A percentile compares a stretch with the other conserved stretches of the same genome.
phyloP scores from a whole-genome alignment of 1,140 invertebrate species.

The Trypoxylus dichotomus region DNA sequence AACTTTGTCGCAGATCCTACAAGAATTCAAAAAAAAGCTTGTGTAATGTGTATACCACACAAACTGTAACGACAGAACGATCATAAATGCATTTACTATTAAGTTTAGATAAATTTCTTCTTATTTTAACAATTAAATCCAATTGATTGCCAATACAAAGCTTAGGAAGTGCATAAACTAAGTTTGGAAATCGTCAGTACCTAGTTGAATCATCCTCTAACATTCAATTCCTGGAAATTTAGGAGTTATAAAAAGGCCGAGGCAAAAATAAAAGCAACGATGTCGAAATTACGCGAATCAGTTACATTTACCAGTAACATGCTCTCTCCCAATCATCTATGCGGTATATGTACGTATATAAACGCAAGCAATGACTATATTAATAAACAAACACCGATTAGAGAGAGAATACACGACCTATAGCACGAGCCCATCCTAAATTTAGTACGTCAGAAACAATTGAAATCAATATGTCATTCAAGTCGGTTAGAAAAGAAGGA shows the following conservation, averaged over 20 bases:
- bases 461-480: constrained; percentile 20
- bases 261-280: constrained; percentile 6
- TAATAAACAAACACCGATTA: constrained; percentile 8
- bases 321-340: background rate
- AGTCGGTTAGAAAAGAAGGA: background rate
- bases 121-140: too few species aligned
- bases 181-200: background rate
- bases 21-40: too few species aligned
- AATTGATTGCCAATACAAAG: background rate
- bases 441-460: constrained; percentile 20
- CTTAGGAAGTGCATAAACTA: background rate
- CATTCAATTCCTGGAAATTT: background rate
- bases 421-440: background rate
- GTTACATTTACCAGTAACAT: constrained; percentile 16
- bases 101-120: background rate
- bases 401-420: background rate
- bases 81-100: too few species aligned
- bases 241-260: background rate
- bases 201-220: background rate
- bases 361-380: constrained; percentile 19
- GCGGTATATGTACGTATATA: background rate
- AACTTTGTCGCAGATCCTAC: too few species aligned
- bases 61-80: too few species aligned
- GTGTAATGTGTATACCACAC: too few species aligned
- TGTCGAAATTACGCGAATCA: background rate